Conservation (phyloP, 2,113 vertebrate species). For the Corydoras maculifer region DNA sequence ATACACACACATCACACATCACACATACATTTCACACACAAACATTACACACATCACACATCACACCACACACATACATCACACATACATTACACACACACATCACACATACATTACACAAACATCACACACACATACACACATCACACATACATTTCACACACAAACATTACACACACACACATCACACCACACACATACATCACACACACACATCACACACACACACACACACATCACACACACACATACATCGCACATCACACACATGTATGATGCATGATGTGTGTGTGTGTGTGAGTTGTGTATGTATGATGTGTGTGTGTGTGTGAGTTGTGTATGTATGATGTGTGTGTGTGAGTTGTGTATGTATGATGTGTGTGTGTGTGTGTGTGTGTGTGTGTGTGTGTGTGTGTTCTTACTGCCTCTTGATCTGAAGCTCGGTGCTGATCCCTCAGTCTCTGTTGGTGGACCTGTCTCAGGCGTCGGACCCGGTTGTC, state of each 20-base stretch:
- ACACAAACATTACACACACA: conserved; percentile 25
- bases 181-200: too few species aligned
- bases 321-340: background rate
- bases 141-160: background rate
- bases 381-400: background rate
- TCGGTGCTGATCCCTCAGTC: conserved; percentile 78
- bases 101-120: conserved; percentile 1
- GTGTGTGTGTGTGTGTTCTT: conserved; percentile 48
- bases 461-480: conserved; percentile 78
- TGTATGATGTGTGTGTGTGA: background rate
- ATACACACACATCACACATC: conserved; percentile 9
- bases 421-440: conserved; percentile 83
- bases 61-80: background rate
- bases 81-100: conserved; percentile 7
- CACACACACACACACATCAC: background rate
- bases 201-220: conserved; percentile 2
- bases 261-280: too few species aligned
- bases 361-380: background rate
- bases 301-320: too few species aligned
- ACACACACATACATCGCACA: background rate
- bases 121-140: background rate
- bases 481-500: conserved; percentile 84
- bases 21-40: too few species aligned
- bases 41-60: background rate
- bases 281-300: too few species aligned